Base-by-base conservation (phyloP, 1,140 invertebrate species). In the Aricia agestis region DNA sequence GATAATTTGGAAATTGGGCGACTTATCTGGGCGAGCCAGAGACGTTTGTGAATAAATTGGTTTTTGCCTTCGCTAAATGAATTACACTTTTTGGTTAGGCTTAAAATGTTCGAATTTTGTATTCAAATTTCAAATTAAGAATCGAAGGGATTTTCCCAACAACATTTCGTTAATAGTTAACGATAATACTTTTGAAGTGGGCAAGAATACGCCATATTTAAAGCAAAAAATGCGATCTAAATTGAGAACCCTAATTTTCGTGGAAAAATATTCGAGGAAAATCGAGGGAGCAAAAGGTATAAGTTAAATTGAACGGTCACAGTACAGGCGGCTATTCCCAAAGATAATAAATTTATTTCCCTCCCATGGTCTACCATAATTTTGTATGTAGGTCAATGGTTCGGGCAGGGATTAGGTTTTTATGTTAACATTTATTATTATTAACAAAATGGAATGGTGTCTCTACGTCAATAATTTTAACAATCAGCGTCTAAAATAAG, bases 341-440 rank as follows among this genome's bases (percentile, higher is more conserved):
- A 63, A 19, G 59, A 63, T 63, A 63, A 63, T 63, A 63, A 63
- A 63, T 63, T 63, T 63, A 63, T 63, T 63, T 63, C 59, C 5
- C 59, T 52, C 11, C 13, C 59, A 63, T 19, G 6, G 18, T 9
- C 17, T 59, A 59, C 18, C 59, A 63, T 63, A 11, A 19, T 25
- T 63, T 63, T 9, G 59, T 63, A 63, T 63, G 18, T 63, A 63
- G 59, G 59, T 63, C 59, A 63, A 19, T 25, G 59, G 59, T 52
- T 13, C 11, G 9, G 45, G 3, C 4, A 52, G 11, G 45, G 45
- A 52, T 52, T 52, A 52, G 1, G 45, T 52, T 52, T 45, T 52
- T 13, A 13, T 52, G 13, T 52, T n/a, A n/a, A n/a, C 11, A 6
- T 42, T 42, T 42, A 11, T 42, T 42, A 42, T 25, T 25, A 25